A percentile compares a stretch with the other conserved stretches of the same genome.
Conservation (phyloP, 1,140 invertebrate genomes). For the Agraylea sexmaculata region DNA sequence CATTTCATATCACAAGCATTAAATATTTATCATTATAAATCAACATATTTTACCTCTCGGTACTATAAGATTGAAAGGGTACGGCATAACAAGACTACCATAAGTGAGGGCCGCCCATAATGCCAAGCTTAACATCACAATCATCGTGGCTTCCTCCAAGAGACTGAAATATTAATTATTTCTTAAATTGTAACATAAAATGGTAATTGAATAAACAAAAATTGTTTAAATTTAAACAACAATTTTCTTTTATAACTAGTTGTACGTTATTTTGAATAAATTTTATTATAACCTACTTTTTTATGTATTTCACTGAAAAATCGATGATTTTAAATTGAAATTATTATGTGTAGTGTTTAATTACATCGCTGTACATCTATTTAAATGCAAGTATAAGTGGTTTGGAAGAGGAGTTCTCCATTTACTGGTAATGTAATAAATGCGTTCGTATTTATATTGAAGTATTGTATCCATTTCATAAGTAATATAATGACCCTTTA, state of each 20-base stretch:
- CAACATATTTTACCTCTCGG: slow-evolving; percentile 25
- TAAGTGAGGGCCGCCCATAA: slow-evolving; percentile 36
- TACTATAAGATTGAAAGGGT: slow-evolving; percentile 33
- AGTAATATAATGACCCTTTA: too few relatives aligned
- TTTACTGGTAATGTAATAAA: too few relatives aligned
- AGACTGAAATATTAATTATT: slow-evolving; percentile 38
- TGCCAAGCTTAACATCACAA: slow-evolving; percentile 33
- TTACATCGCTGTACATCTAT: too few relatives aligned
- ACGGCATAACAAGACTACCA: slow-evolving; percentile 34
- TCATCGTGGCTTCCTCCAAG: slow-evolving; percentile 38
- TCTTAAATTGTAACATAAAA: too few relatives aligned
- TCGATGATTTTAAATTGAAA: not conserved
- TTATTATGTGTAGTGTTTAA: not conserved
- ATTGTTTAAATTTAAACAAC: not conserved
- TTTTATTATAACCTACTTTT: too few relatives aligned
- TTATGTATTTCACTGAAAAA: not conserved
- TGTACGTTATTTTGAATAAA: not conserved
- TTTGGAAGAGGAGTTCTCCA: too few relatives aligned
- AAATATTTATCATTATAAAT: not conserved
- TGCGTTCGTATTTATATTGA: too few relatives aligned
- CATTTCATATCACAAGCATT: not conserved
- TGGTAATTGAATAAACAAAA: slow-evolving; percentile 9
- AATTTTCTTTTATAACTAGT: not conserved
- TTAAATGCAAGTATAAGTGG: too few relatives aligned
- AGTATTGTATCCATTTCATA: too few relatives aligned